Percentiles rank a stretch among this genome's conserved stretches.
These are phyloP conservation scores for Apotomis capreana DNA, from an alignment of 2,888 invertebrate genomes.

Conservation along the genomic window DNA sequence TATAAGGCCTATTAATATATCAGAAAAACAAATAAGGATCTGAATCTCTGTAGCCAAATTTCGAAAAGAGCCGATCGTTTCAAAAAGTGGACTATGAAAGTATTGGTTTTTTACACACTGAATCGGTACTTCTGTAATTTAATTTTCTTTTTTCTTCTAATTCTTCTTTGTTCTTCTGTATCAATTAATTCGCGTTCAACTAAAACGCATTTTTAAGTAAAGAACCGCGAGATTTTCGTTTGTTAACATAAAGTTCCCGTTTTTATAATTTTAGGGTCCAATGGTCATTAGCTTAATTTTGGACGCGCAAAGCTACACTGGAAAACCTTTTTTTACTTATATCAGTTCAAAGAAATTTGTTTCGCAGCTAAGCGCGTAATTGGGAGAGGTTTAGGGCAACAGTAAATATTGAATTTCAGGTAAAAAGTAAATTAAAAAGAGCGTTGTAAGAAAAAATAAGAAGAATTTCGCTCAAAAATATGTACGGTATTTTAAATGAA, in stretches of 20 bases:
- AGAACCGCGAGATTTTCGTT: not conserved
- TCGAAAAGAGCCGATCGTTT: no score
- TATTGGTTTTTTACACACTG: no score
- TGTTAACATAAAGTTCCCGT: not conserved
- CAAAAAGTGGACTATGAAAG: no score
- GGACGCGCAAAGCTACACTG: not conserved
- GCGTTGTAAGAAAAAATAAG: not conserved
- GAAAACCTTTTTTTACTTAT: not conserved
- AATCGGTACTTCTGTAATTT: no score
- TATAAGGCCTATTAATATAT: no score
- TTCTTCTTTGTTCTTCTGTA: no score
- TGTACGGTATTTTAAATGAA: no score
- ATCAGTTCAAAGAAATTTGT: constrained; percentile 3
- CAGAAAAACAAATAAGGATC: no score
- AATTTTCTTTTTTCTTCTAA: no score
- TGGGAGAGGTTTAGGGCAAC: not conserved
- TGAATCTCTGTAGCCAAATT: no score
- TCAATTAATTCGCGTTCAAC: no score
- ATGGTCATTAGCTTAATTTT: constrained; percentile 5
- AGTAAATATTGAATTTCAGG: not conserved
- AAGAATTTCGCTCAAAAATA: not conserved
- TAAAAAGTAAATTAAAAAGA: not conserved
- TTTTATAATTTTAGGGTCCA: not conserved
- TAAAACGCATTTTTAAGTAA: no score
- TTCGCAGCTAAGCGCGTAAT: constrained; percentile 1